Base-by-base conservation (phyloP, 2,113 vertebrate genomes). In the Daboia siamensis region DNA sequence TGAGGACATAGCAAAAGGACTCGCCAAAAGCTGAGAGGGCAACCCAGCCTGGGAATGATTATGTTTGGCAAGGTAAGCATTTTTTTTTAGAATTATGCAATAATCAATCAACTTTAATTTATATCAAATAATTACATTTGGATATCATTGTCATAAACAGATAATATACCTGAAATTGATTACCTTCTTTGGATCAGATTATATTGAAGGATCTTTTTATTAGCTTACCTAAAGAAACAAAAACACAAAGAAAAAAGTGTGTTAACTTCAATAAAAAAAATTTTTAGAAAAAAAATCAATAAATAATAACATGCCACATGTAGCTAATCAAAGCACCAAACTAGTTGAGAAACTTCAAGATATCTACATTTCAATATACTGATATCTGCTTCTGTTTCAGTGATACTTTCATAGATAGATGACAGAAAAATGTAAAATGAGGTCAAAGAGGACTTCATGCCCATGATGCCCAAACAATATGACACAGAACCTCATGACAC, bases 141-240 rank as follows among this genome's bases (percentile, higher is more conserved):
- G 0, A 95, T 20, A 88, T 1, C 86, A 92, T 29, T 55, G 91
- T 0, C 61, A n/a, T 3, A 3, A 94, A 93, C 57, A 93, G 24
- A 90, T 57, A 90, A 85, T 57, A 88, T 26, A 92, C 46, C 3
- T 86, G 94, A 93, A 95, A 89, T 95, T 56, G 29, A 56, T 97
- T 98, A 98, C 97, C 98, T 98, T 97, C 92, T 86, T 94, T 97
- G 0, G 93, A 94, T 95, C 96, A 96, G 94, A 94, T 94, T 95
- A 96, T 20, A 97, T 52, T 15, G 94, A 94, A 93, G 96, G 95
- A 96, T 87, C 90, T 92, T 91, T 91, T 96, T 94, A 96, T 97
- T 94, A 96, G 96, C 98, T 98, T 98, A 98, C 98, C 98, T 98
- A 92, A 97, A 96, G 96, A 94, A 97, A 17, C 96, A 93, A 93